Conservation (phyloP, 2,113 vertebrate species). For the Polypterus senegalus region DNA sequence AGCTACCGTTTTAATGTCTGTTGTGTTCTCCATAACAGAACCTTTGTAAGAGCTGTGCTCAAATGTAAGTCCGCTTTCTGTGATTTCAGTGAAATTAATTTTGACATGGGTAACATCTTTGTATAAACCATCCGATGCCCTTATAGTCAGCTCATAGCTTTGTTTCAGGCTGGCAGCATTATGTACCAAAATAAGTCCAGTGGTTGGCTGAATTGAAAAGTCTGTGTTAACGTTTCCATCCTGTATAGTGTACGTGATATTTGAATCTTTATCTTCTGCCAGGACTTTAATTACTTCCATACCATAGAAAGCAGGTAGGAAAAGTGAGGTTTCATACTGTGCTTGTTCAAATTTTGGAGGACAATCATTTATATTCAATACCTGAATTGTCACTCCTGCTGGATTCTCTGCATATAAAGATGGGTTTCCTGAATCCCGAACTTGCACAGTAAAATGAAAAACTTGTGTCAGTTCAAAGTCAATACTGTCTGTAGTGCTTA, state of each 20-base stretch:
- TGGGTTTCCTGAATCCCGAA: constrained; percentile 68
- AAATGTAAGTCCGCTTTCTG: constrained; percentile 54
- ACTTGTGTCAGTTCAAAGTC: constrained; percentile 67
- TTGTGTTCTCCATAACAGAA: constrained; percentile 62
- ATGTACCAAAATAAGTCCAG: constrained; percentile 60
- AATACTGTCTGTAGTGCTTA: constrained; percentile 56
- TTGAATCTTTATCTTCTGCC: constrained; percentile 72
- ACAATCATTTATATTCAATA: constrained; percentile 77
- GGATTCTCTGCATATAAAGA: constrained; percentile 62
- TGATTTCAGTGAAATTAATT: constrained; percentile 51
- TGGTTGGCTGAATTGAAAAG: constrained; percentile 59
- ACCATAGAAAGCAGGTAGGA: constrained; percentile 55
- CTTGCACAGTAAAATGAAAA: constrained; percentile 70
- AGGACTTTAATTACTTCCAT: constrained; percentile 60
- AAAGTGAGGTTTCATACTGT: constrained; percentile 50
- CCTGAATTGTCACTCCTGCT: constrained; percentile 56
- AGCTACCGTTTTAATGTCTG: constrained; percentile 45
- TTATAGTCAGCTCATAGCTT: constrained; percentile 54
- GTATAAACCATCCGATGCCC: constrained; percentile 71
- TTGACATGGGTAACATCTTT: constrained; percentile 58
- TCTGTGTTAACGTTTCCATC: constrained; percentile 57
- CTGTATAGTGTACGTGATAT: constrained; percentile 65
- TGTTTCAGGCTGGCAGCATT: constrained; percentile 43
- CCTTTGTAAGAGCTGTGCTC: constrained; percentile 46
- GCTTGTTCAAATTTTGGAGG: constrained; percentile 63